Conservation (phyloP, 2,113 vertebrate genomes). For the Paedocypris sp. region DNA sequence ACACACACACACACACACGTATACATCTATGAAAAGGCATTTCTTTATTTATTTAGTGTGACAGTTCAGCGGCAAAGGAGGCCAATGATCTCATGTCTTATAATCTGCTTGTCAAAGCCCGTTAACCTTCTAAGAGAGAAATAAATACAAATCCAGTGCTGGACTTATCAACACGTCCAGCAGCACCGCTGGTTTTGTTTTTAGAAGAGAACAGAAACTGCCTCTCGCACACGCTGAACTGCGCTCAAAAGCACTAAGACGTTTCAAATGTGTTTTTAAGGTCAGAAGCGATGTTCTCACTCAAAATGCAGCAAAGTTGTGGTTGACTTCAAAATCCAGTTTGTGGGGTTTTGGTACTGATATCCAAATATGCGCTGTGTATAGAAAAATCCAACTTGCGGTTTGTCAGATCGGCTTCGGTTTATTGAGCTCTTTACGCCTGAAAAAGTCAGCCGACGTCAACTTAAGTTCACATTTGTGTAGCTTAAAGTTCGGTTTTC, state of each 20-base stretch:
- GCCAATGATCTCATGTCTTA: slow-evolving; percentile 36
- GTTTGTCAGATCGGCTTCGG: too few relatives aligned
- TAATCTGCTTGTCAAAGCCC: slow-evolving; percentile 48
- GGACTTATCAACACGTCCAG: slow-evolving; percentile 29
- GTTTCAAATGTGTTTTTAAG: not conserved
- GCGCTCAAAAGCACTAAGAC: not conserved
- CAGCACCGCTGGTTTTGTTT: not conserved
- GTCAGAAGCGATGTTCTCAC: not conserved
- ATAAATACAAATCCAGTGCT: slow-evolving; percentile 27
- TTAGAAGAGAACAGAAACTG: not conserved
- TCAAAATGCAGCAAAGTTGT: not conserved
- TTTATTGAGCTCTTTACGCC: too few relatives aligned
- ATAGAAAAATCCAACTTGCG: too few relatives aligned
- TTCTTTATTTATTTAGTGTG: slow-evolving; percentile 43
- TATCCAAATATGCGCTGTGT: not conserved
- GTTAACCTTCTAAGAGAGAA: slow-evolving; percentile 30
- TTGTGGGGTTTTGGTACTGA: not conserved
- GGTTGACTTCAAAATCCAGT: not conserved
- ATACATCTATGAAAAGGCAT: slow-evolving; percentile 38
- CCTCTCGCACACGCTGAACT: not conserved
- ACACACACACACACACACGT: too few relatives aligned
- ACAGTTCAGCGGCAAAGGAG: slow-evolving; percentile 34
- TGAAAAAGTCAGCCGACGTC: too few relatives aligned
- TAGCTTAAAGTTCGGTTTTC: too few relatives aligned
- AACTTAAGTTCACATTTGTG: too few relatives aligned